These are phyloP conservation scores for Stomorhina lunata DNA, from an alignment of 2,888 invertebrate genomes.

Conservation along the genomic window DNA sequence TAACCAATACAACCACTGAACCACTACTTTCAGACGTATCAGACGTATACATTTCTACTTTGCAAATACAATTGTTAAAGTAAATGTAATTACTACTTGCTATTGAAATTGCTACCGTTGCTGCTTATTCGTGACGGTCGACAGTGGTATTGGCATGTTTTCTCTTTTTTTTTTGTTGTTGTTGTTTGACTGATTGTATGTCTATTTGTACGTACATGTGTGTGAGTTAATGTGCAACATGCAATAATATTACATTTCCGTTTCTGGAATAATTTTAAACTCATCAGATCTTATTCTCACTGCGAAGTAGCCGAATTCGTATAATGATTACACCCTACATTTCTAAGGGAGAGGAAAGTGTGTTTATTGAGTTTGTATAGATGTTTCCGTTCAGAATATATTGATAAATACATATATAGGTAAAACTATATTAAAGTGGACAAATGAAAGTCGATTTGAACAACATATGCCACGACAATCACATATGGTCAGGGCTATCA, in stretches of 20 bases:
- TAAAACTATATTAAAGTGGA: no score
- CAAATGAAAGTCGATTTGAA: no score
- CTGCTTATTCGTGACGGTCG: neutral
- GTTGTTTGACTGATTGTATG: neutral
- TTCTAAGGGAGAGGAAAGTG: no score
- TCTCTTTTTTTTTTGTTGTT: neutral
- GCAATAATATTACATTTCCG: conserved; percentile 27
- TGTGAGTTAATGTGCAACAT: conserved; percentile 9
- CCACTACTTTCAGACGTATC: neutral
- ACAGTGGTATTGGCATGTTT: conserved; percentile 4
- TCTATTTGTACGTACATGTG: neutral
- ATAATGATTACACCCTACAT: no score
- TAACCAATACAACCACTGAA: neutral
- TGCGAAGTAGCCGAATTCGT: no score
- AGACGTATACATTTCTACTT: conserved; percentile 8
- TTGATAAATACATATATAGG: no score
- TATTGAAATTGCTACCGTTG: conserved; percentile 13
- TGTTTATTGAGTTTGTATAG: no score
- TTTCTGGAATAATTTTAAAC: neutral
- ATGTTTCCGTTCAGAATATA: no score
- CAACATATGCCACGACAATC: no score
- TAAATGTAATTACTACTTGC: conserved; percentile 47
- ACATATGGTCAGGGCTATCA: no score
- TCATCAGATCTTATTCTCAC: no score
- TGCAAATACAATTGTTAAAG: conserved; percentile 10